Evolutionary conservation across 2,888 invertebrate genomes (phyloP), one percentile per base, ranked within the genome.

Genomic region (Chalcis sispes): DNA sequence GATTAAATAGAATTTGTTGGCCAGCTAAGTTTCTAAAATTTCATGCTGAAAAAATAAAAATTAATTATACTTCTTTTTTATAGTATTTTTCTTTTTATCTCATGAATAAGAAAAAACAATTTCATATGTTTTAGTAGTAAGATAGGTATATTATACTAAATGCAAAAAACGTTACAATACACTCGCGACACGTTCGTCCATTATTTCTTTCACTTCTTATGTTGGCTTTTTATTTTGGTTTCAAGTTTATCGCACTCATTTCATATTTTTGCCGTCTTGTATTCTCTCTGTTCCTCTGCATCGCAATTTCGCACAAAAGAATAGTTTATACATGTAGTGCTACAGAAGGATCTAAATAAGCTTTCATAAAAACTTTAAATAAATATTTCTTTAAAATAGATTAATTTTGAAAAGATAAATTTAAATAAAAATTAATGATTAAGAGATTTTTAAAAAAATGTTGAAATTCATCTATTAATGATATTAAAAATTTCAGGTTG

Each of bases 141-240:
- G 86, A 83, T 85, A 86, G 84, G 84, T 86, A 86, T 86, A 85
- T 86, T 86, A 85, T 86, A 86, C 86, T 86, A 86, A 86, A 86
- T 86, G 86, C 85, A 86, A 86, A 86, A 86, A 85, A 72, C 48
- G 83, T 85, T 86, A 86, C 86, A 85, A 85, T 85, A 85, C 83
- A 86, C 83, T 84, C 84, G 81, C 81, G 80, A 81, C 83, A 80
- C 78, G 78, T 81, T 80, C 81, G 79, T 78, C 76, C 78, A 79
- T 81, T 81, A 80, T 80, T 59, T 71, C 59, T 61, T 75, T 66
- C 54, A 61, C 25, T 75, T 59, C 61, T 66, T 66, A 61, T 61
- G 66, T 59, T 72, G 65, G 54, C 52, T 75, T 75, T 8, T 61
- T 71, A 75, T 64, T 71, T 75, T 71, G 71, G 71, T 66, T 66